phyloP scores from a whole-genome alignment of 2,888 invertebrate species.

The Torymus aiolomorphi region DNA sequence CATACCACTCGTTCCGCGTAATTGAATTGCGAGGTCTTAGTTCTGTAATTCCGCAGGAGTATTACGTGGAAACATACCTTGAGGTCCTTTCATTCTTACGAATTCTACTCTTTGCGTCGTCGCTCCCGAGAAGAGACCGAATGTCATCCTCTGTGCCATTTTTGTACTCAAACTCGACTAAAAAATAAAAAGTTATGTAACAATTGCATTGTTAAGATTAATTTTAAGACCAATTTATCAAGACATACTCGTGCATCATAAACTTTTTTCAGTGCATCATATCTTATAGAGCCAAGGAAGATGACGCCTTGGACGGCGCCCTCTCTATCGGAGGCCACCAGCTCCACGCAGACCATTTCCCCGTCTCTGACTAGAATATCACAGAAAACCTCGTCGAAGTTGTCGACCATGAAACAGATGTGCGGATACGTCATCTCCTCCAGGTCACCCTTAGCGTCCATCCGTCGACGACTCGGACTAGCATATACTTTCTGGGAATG shows the following conservation, averaged over 20 bases:
- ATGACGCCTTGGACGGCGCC: conserved; percentile 93
- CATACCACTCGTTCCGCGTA: background rate
- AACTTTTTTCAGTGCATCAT: conserved; percentile 97
- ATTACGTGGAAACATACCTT: conserved; percentile 77
- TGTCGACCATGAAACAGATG: conserved; percentile 99
- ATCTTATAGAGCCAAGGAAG: conserved; percentile 97
- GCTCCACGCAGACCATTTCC: conserved; percentile 98
- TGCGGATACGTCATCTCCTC: conserved; percentile 99
- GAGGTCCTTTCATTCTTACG: conserved; percentile 98
- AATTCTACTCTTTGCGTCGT: conserved; percentile 94
- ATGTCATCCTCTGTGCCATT: conserved; percentile 96
- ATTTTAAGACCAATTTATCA: no score
- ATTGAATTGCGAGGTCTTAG: background rate
- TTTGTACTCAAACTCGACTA: conserved; percentile 95
- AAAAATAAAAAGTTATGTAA: conserved; percentile 70
- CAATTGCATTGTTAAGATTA: no score
- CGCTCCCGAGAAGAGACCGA: conserved; percentile 88
- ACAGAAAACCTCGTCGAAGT: conserved; percentile 99
- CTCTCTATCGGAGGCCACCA: conserved; percentile 93
- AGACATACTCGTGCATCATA: conserved; percentile 91
- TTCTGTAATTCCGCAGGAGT: background rate
- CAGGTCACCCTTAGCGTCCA: conserved; percentile 98
- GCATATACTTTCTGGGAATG: conserved; percentile 90
- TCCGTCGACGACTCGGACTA: conserved; percentile 95
- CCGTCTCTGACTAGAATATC: conserved; percentile 98